phyloP scores from a whole-genome alignment of 2,113 vertebrate species.

The Athene noctua region DNA sequence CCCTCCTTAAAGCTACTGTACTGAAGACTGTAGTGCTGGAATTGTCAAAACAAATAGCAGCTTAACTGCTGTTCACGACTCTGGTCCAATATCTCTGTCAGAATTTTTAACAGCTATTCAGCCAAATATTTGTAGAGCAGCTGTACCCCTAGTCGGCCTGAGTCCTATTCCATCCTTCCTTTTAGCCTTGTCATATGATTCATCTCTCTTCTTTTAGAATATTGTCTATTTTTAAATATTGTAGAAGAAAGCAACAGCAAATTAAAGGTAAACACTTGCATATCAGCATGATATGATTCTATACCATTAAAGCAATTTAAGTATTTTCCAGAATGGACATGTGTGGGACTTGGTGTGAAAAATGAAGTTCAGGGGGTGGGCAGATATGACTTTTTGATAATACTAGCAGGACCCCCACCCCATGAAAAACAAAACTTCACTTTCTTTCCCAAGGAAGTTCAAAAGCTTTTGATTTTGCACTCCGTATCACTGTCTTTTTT shows the following conservation, averaged over 20 bases:
- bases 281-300: background rate
- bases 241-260: conserved; percentile 79
- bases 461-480: background rate
- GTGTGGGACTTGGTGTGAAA: background rate
- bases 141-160: conserved; percentile 81
- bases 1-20: background rate
- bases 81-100: conserved; percentile 59
- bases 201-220: conserved; percentile 91
- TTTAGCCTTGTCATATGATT: conserved; percentile 84
- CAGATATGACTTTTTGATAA: background rate
- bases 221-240: conserved; percentile 88
- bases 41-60: conserved; percentile 69
- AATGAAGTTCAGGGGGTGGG: background rate
- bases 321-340: background rate
- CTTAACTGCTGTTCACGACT: conserved; percentile 29
- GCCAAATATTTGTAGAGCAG: conserved; percentile 84
- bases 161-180: conserved; percentile 81
- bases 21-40: conserved; percentile 24
- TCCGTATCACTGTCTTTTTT: background rate
- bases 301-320: background rate
- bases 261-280: conserved; percentile 70
- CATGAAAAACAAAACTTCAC: background rate
- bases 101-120: conserved; percentile 82
- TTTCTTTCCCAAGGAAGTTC: background rate
- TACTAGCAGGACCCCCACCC: background rate